phyloP scores from a whole-genome alignment of 2,113 vertebrate species.

The Crotophaga sulcirostris region DNA sequence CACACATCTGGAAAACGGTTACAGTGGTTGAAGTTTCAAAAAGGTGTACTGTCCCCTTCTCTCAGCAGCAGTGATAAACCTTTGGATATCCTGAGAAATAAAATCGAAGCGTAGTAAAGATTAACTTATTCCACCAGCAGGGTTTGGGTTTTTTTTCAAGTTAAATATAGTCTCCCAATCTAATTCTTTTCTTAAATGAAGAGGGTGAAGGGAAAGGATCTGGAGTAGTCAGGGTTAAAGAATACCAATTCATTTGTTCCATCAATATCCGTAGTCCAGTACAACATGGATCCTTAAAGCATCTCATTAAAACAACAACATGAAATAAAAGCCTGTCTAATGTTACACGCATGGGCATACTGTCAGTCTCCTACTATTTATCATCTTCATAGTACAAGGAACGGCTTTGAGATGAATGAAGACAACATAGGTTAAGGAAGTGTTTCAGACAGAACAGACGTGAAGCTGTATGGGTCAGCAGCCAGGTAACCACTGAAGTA shows the following conservation, averaged over 20 bases:
- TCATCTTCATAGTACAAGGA: background rate
- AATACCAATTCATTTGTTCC: background rate
- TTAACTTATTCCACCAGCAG: background rate
- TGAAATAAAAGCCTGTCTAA: background rate
- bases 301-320: background rate
- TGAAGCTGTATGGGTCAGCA: background rate
- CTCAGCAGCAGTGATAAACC: slow-evolving; percentile 61
- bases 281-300: background rate
- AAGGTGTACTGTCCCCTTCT: slow-evolving; percentile 54
- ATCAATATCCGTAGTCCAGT: slow-evolving; percentile 6
- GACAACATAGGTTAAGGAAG: background rate
- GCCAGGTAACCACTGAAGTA: background rate
- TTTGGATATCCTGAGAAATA: slow-evolving; percentile 68
- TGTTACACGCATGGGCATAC: background rate
- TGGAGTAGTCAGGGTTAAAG: background rate
- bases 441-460: fast-evolving
- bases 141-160: background rate
- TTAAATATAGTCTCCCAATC: background rate
- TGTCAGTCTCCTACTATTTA: background rate
- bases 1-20: slow-evolving; percentile 24
- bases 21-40: slow-evolving; percentile 44
- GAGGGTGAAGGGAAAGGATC: background rate
- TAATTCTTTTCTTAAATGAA: background rate
- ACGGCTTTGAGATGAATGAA: background rate
- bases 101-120: background rate